phyloP scores from a whole-genome alignment of 2,113 vertebrate genomes.

The Brachirus orientalis region DNA sequence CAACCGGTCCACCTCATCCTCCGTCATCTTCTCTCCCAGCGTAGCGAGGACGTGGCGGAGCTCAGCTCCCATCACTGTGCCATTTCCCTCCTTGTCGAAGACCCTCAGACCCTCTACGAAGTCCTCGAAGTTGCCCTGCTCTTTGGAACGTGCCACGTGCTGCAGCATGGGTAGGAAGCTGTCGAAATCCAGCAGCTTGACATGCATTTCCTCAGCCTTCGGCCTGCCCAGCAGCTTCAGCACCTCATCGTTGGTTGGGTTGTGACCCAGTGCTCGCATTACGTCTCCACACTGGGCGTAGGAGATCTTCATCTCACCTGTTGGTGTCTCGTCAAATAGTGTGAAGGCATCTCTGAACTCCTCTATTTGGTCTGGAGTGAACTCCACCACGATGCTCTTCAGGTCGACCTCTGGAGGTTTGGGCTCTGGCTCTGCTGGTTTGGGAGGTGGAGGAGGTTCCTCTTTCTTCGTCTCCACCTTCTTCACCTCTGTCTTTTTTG shows the following conservation, averaged over 20 bases:
- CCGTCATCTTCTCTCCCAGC: conserved; percentile 82
- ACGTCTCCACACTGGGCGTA: conserved; percentile 92
- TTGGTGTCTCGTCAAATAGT: conserved; percentile 89
- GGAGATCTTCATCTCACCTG: conserved; percentile 92
- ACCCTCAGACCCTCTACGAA: conserved; percentile 93
- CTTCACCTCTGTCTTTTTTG: conserved; percentile 80
- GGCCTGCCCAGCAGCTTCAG: conserved; percentile 92
- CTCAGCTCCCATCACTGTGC: conserved; percentile 88
- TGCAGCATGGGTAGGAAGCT: conserved; percentile 95
- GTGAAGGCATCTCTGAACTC: conserved; percentile 96
- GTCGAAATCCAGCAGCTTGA: conserved; percentile 92
- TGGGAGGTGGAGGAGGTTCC: conserved; percentile 65
- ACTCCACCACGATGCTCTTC: conserved; percentile 82
- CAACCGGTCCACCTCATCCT: conserved; percentile 88
- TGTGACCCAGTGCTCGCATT: conserved; percentile 93
- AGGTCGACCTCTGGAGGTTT: conserved; percentile 71
- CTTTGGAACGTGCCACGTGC: conserved; percentile 91
- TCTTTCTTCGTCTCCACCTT: conserved; percentile 80
- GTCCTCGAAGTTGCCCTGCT: conserved; percentile 95
- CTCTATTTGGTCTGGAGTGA: conserved; percentile 86
- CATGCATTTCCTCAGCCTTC: conserved; percentile 90
- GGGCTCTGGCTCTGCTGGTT: conserved; percentile 49
- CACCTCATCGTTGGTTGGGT: conserved; percentile 95
- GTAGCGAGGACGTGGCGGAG: conserved; percentile 83
- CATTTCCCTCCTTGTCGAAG: conserved; percentile 81